Percentiles rank a stretch among this genome's conserved stretches.
phyloP scores from a whole-genome alignment of 2,113 vertebrate genomes.

The Sapayoa aenigma region DNA sequence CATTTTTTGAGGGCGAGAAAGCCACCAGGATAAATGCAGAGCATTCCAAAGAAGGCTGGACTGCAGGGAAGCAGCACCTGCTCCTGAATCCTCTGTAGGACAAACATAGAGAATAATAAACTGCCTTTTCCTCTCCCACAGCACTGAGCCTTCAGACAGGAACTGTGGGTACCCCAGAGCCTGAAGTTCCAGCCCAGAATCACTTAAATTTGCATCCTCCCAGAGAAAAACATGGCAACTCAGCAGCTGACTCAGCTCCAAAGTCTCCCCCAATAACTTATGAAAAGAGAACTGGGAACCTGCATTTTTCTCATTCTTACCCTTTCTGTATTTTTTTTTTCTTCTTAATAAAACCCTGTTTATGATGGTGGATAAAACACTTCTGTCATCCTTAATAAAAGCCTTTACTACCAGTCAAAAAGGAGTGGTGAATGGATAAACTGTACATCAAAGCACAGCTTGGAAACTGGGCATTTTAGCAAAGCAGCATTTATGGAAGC shows the following conservation, averaged over 20 bases:
- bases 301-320: constrained; percentile 23
- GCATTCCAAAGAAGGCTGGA: neutral
- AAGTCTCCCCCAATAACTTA: constrained; percentile 50
- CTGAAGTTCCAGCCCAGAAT: neutral
- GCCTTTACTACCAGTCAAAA: constrained; percentile 47
- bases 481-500: constrained; percentile 36
- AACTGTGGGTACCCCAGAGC: neutral
- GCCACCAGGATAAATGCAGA: neutral
- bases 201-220: constrained; percentile 32
- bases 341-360: constrained; percentile 54
- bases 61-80: neutral
- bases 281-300: constrained; percentile 8
- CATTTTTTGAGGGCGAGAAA: neutral
- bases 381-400: constrained; percentile 55
- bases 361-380: constrained; percentile 57
- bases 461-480: constrained; percentile 39
- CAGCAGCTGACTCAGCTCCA: constrained; percentile 66
- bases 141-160: neutral
- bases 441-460: constrained; percentile 45
- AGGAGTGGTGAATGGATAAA: constrained; percentile 22
- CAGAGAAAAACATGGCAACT: neutral
- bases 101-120: neutral
- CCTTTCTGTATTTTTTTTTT: neutral
- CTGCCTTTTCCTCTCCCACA: neutral
- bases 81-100: neutral